Base-by-base conservation (phyloP, 2,888 invertebrate species). In the Coleophora flavipennella region DNA sequence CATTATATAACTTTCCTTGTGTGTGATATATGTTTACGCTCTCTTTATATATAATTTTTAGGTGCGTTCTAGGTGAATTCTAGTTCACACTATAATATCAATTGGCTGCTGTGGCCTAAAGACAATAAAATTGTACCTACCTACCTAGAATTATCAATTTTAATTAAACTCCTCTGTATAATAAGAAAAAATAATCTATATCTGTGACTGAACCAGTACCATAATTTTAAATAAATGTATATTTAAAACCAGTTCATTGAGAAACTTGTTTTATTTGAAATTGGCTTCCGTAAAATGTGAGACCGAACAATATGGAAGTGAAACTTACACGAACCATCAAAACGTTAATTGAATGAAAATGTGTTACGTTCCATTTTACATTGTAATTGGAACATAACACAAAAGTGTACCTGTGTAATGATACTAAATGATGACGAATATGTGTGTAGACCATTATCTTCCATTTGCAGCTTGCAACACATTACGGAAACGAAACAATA, bases 151-250 rank as follows among this genome's bases (percentile, higher is more conserved):
- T n/a, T n/a, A n/a, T n/a, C n/a, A n/a, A n/a, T n/a, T n/a, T n/a
- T n/a, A n/a, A n/a, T n/a, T n/a, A n/a, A n/a, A n/a, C n/a, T n/a
- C n/a, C n/a, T n/a, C n/a, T n/a, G n/a, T n/a, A n/a, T n/a, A n/a
- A n/a, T n/a, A n/a, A n/a, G n/a, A n/a, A n/a, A n/a, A n/a, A 32
- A 32, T 32, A 32, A 13, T 13, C 13, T 32, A 9, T 13, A 13
- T 11, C 40, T 47, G 39, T 43, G 47, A 48, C 48, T 49, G 45
- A 50, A 44, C 39, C 39, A 40, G 40, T 48, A 58, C 55, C 54
- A 54, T 43, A 37, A 45, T 53, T 57, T 46, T 44, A 40, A 62
- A 59, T 59, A 62, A 62, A 61, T 52, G 44, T 56, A 55, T 55
- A 20, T 49, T 43, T 55, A 46, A n/a, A n/a, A n/a, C n/a, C 46